Evolutionary conservation across 2,113 vertebrate species (phyloP).

Genomic region (Tachuris rubrigastra): DNA sequence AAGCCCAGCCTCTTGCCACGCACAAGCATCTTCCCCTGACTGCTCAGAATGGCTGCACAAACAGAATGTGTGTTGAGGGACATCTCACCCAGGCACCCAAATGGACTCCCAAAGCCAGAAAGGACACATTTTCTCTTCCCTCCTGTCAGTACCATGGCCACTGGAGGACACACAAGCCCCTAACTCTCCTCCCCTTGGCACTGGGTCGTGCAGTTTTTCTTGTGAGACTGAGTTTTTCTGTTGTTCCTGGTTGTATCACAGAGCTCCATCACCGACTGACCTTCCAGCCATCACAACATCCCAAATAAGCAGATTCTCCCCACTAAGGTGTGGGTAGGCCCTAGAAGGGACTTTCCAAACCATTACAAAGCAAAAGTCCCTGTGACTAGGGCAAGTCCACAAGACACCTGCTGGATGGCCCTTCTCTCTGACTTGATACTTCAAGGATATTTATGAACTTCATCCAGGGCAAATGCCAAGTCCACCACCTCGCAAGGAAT

Average conservation of each 20-base stretch:
- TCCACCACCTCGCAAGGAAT: not conserved
- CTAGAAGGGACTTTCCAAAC: not conserved
- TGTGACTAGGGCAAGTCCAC: not conserved
- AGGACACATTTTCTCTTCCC: not conserved
- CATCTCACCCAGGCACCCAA: not conserved
- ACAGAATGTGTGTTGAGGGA: not conserved
- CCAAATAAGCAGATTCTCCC: not conserved
- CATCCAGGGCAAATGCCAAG: not conserved
- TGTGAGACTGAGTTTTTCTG: not conserved
- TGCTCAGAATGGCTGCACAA: not conserved
- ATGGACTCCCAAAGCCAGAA: not conserved
- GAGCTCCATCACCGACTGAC: not conserved
- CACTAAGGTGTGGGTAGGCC: fast-evolving
- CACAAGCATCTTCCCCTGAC: fast-evolving
- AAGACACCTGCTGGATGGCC: not conserved
- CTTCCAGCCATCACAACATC: not conserved
- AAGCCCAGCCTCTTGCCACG: not conserved
- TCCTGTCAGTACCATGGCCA: not conserved
- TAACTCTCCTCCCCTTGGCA: not conserved
- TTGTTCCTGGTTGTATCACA: not conserved
- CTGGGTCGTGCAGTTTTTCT: not conserved
- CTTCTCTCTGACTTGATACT: not conserved
- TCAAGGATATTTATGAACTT: not conserved
- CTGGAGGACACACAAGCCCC: not conserved
- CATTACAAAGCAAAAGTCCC: not conserved